Percentiles rank a stretch among this genome's conserved stretches.
These are phyloP conservation scores for Podarcis raffonei DNA, from an alignment of 2,113 vertebrate genomes.

Conservation along the genomic window DNA sequence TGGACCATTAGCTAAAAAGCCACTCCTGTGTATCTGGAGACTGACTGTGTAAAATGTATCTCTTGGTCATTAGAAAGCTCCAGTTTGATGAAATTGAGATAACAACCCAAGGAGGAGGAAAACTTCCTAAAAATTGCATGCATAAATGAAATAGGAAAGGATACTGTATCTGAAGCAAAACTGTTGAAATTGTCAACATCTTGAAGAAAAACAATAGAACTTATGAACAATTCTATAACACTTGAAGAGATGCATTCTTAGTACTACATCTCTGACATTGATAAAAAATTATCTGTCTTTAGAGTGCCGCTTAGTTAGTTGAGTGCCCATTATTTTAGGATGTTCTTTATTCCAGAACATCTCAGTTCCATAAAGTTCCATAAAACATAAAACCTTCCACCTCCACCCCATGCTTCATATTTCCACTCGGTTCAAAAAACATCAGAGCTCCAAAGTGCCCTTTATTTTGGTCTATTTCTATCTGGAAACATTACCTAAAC, in stretches of 20 bases:
- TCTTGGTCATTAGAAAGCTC: neutral
- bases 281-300: neutral
- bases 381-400: neutral
- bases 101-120: neutral
- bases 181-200: neutral
- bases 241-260: neutral
- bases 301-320: neutral
- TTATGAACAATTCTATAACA: neutral
- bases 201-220: neutral
- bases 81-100: neutral
- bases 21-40: too few relatives aligned
- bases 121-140: neutral
- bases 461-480: neutral
- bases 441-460: neutral
- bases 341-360: neutral
- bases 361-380: neutral
- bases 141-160: neutral
- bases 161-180: neutral
- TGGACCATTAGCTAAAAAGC: too few relatives aligned
- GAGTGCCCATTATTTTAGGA: neutral
- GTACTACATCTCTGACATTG: neutral
- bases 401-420: neutral
- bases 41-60: neutral
- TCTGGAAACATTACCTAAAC: neutral
- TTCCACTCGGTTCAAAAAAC: neutral